Base-by-base conservation (phyloP, 2,113 vertebrate genomes). In the Clinocottus analis region DNA sequence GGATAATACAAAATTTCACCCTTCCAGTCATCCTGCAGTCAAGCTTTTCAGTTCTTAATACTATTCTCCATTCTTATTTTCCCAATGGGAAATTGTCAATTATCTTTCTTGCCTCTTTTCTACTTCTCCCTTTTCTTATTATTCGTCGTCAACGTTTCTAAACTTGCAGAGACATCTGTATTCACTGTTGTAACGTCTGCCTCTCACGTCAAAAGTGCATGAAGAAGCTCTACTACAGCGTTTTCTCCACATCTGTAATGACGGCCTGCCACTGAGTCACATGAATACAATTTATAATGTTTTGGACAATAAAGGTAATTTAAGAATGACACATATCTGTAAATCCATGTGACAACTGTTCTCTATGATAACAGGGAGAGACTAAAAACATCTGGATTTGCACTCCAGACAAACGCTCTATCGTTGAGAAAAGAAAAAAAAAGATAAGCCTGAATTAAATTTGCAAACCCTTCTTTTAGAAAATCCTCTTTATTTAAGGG, bases 401-500 rank as follows among this genome's bases (percentile, higher is more conserved):
- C 62, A 27, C 62, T 66, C 39, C n/a, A 63, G 63, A 77, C 64
- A 82, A 84, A 84, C 4, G 29, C 69, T 73, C 23, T n/a, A 74
- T 80, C 55, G 53, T 68, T 25, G 41, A 60, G 21, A 59, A 80
- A 82, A 84, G 73, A 27, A 76, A 80, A 66, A 49, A 21, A 72
- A 76, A 72, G 43, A 73, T 80, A 72, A 90, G 61, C 19, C 59
- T 1, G 51, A 76, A 85, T 85, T 72, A 55, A 88, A 84, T 89
- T 85, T 62, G 31, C 41, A 78, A 89, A 74, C 47, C 39, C 21
- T 53, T 79, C 35, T 82, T 69, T 83, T 33, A 69, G 67, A 81
- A 87, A 87, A 88, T 78, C 88, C 68, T 73, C 80, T 87, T 76
- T 83, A 66, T 85, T 81, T 69, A 70, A 80, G 81, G 47, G 77